Conservation (phyloP, 2,888 invertebrate genomes). For the Catocala fraxini region DNA sequence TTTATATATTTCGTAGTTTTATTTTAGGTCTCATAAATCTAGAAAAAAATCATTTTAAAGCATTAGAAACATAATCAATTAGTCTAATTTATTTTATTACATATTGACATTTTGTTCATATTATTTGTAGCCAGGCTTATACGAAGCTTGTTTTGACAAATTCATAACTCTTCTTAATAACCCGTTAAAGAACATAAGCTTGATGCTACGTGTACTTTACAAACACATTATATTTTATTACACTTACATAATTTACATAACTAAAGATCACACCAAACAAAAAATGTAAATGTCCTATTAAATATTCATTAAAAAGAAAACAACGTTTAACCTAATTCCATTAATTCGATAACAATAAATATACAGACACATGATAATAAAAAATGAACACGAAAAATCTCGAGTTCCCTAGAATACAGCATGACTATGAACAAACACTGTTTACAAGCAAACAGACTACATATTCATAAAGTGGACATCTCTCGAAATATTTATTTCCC, state of each 20-base stretch:
- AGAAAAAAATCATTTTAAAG: too few species aligned
- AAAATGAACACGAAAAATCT: slow-evolving; percentile 28
- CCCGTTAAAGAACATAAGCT: neutral
- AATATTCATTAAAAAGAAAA: slow-evolving; percentile 19
- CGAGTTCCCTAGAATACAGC: slow-evolving; percentile 36
- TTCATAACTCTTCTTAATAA: neutral
- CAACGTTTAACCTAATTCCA: slow-evolving; percentile 11
- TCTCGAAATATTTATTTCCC: slow-evolving; percentile 52
- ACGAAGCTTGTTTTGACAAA: neutral
- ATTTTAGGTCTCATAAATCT: slow-evolving; percentile 44
- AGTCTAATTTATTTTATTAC: too few species aligned
- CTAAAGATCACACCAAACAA: slow-evolving; percentile 2
- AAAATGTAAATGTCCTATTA: slow-evolving; percentile 12
- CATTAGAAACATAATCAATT: too few species aligned
- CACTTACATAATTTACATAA: slow-evolving; percentile 13
- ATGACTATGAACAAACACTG: slow-evolving; percentile 38
- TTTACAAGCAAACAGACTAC: slow-evolving; percentile 49
- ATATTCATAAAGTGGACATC: slow-evolving; percentile 48
- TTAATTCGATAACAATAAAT: slow-evolving; percentile 8
- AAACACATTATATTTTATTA: slow-evolving; percentile 12
- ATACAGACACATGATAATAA: slow-evolving; percentile 10
- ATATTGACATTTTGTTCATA: too few species aligned
- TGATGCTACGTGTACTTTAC: slow-evolving; percentile 3
- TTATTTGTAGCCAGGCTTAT: too few species aligned
- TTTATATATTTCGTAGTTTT: slow-evolving; percentile 65